Conservation (phyloP, 2,797 vertebrate genomes). For the Amblyraja radiata region DNA sequence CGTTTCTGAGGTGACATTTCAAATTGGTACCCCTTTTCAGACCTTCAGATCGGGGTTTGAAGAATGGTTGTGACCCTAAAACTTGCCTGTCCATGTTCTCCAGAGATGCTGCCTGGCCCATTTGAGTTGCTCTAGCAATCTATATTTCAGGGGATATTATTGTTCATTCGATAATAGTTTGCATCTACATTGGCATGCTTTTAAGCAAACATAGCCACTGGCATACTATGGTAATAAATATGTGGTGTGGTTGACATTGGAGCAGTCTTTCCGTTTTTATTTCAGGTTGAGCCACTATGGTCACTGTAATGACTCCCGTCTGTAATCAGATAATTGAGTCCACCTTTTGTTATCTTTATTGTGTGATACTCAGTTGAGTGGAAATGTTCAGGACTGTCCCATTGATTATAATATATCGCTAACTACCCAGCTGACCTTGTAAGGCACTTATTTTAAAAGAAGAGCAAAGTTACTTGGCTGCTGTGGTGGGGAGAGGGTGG, state of each 20-base stretch:
- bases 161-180: no score
- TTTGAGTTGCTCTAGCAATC: no score
- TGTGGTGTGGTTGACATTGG: background rate
- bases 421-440: slow-evolving; percentile 68
- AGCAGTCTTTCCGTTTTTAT: background rate
- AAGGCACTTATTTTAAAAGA: slow-evolving; percentile 30
- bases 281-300: slow-evolving; percentile 75
- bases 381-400: slow-evolving; percentile 48
- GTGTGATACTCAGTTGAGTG: background rate
- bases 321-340: slow-evolving; percentile 76
- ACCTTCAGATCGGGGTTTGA: no score
- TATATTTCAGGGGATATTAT: no score
- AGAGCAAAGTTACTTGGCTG: no score
- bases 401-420: slow-evolving; percentile 59
- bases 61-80: no score
- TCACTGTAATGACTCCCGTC: slow-evolving; percentile 87
- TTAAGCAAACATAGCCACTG: background rate
- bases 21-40: no score
- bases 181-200: background rate
- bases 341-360: background rate
- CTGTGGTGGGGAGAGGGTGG: no score
- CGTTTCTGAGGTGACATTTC: no score
- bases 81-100: no score
- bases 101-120: no score
- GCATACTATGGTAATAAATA: background rate